phyloP scores from a whole-genome alignment of 2,888 invertebrate species.

The Eurois occulta region DNA sequence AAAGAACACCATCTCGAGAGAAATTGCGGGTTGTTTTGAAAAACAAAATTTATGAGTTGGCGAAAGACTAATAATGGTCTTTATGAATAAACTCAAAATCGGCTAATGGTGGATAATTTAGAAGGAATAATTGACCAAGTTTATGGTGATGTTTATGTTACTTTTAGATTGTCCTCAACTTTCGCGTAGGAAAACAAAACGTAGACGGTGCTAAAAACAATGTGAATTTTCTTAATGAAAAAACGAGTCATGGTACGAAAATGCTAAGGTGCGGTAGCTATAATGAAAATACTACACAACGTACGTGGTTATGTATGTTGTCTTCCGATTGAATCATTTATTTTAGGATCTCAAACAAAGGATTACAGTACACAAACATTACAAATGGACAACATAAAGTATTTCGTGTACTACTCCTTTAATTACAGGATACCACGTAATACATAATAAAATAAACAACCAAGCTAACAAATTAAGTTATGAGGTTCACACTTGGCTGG shows the following conservation, averaged over 20 bases:
- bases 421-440: too few species aligned
- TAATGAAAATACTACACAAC: not conserved
- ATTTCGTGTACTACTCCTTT: too few species aligned
- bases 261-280: not conserved
- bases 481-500: not conserved
- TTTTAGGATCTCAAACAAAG: too few species aligned
- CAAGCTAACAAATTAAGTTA: too few species aligned
- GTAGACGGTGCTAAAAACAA: not conserved
- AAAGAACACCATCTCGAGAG: slow-evolving; percentile 59
- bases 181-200: not conserved
- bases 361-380: too few species aligned
- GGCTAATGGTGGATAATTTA: slow-evolving; percentile 26
- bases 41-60: slow-evolving; percentile 55
- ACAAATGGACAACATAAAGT: too few species aligned
- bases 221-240: not conserved
- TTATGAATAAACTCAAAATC: slow-evolving; percentile 46
- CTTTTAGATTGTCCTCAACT: slow-evolving; percentile 11
- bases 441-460: too few species aligned
- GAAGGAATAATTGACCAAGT: slow-evolving; percentile 23
- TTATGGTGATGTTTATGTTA: slow-evolving; percentile 1
- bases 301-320: not conserved
- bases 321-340: not conserved
- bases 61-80: slow-evolving; percentile 51
- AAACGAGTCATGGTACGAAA: not conserved
- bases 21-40: slow-evolving; percentile 61